Evolutionary conservation across 2,113 vertebrate genomes (phyloP), one percentile per base, ranked within the genome.

Genomic region (Falco punctatus): DNA sequence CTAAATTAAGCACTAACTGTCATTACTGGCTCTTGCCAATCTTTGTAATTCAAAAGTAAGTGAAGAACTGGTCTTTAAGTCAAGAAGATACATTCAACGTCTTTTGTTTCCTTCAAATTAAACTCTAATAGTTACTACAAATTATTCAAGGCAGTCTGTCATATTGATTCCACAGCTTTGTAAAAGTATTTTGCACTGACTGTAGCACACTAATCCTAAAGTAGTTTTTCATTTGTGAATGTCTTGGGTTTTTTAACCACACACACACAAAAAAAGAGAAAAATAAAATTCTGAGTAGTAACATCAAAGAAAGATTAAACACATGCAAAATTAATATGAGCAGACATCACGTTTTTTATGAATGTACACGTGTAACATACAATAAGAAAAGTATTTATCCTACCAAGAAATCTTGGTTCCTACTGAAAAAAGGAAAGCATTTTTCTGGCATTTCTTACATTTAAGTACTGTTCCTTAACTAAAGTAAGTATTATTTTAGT

Each of bases 61-160:
- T 64, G 11, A 5, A 81, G 10, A 93, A 44, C 19, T 33, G 15
- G 13, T 84, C 65, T 81, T 78, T 92, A 93, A 83, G 57, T 78
- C 65, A 86, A 81, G 72, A 84, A 81, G 52, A 81, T 84, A 78
- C 83, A 95, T 84, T 67, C 33, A 69, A 38, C 0, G 2, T 74
- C 27, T 88, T 95, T 48, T 81, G 48, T 77, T 95, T 86, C 86
- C 20, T 92, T 86, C 80, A 94, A 67, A 94, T 93, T 94, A 86
- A 92, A 71, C 18, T 86, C 16, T 91, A 71, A 74, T 90, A 88
- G 73, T 86, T 84, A 44, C 20, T 88, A 24, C 30, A 84, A 54
- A 16, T 74, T 78, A 88, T 62, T 92, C 55, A 96, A 55, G 21
- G 7, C 11, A 74, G 19, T 80, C 28, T 84, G 48, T 75, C 57